Evolutionary conservation across 2,888 invertebrate species (phyloP), one percentile per base, ranked within the genome.

Genomic region (Erynnis tages): DNA sequence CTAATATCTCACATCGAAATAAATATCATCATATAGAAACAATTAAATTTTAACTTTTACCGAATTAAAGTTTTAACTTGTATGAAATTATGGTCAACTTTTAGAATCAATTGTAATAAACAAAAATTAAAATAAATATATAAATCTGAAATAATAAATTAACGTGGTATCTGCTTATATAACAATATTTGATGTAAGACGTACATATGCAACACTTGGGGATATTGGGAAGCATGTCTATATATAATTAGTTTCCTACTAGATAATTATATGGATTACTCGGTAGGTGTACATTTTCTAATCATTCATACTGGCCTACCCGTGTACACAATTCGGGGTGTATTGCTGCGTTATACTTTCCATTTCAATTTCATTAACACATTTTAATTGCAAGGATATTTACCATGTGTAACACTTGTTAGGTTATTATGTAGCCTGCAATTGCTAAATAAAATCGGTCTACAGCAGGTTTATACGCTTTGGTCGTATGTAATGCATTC

Each of bases 341-440:
- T 37, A 45, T 45, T 45, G 32, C 23, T 44, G 32, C 30, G 23
- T 32, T 27, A 21, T 13, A 25, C n/a, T 37, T 38, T 14, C 1
- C 1, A 27, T 25, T 35, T 25, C 6, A 25, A 17, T 14, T 46
- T 47, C 2, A 47, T 47, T 37, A 19, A 41, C 41, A 27, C 30
- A 29, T 37, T 37, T 14, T 8, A 35, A 47, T 19, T 47, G 46
- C 46, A 37, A 45, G 34, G 45, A 45, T 47, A 37, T 37, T 47
- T 34, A 19, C 37, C 25, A 41, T 13, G 1, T 41, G 40, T 27
- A 41, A 14, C 16, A 16, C 40, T 27, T 41, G 16, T 29, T 4
- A 29, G 17, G 16, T 14, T 41, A 17, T n/a, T 14, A 40, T 25
- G 25, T 32, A 16, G 32, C 35, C 13, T 35, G 35, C 13, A 21